Percentiles rank a stretch among this genome's conserved stretches.
Evolutionary conservation across 2,113 vertebrate species (phyloP).

Genomic region (Montifringilla adamsi): DNA sequence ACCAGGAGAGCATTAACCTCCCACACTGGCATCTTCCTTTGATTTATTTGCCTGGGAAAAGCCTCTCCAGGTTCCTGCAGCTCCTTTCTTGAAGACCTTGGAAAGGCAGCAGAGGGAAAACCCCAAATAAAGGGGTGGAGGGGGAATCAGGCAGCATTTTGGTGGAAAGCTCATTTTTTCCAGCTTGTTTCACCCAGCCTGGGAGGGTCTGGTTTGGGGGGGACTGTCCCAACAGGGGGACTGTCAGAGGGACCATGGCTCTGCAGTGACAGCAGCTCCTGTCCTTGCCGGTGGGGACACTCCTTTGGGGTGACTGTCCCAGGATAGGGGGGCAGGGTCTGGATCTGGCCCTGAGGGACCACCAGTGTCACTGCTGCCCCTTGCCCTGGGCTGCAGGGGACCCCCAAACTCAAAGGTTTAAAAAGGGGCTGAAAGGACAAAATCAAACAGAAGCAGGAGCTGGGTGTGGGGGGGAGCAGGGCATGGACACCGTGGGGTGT

Average conservation of each 20-base stretch:
- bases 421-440: not conserved
- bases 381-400: not conserved
- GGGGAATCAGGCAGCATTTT: not conserved
- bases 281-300: rapidly evolving
- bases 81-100: not conserved
- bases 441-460: not conserved
- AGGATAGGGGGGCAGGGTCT: rapidly evolving
- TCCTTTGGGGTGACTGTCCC: not conserved
- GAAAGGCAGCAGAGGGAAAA: not conserved
- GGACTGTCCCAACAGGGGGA: not conserved
- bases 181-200: too few species aligned
- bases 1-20: not conserved
- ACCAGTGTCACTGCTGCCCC: not conserved
- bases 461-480: not conserved
- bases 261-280: rapidly evolving
- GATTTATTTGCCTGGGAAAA: not conserved
- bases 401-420: not conserved
- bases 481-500: rapidly evolving
- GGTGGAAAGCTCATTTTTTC: not conserved
- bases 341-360: not conserved
- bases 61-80: not conserved
- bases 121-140: rapidly evolving
- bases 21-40: not conserved
- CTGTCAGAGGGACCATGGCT: not conserved
- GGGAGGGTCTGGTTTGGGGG: not conserved